A percentile compares a stretch with the other conserved stretches of the same genome.
These are phyloP conservation scores for Parnassius mnemosyne DNA, from an alignment of 2,888 invertebrate genomes.

Conservation along the genomic window DNA sequence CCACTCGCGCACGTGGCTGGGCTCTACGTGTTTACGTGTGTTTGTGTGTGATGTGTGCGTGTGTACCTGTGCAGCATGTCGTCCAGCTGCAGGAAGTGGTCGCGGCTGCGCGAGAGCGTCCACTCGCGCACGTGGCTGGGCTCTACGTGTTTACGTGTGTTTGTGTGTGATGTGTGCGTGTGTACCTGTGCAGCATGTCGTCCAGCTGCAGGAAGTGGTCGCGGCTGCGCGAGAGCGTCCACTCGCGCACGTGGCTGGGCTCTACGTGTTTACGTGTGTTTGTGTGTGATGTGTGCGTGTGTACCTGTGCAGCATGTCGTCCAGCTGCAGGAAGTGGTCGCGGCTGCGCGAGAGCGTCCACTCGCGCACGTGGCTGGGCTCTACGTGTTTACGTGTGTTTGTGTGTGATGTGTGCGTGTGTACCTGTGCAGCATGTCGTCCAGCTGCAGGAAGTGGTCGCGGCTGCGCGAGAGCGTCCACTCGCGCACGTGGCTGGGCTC, in stretches of 20 bases:
- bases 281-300: too few species aligned
- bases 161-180: too few species aligned
- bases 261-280: too few species aligned
- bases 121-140: constrained; percentile 84
- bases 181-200: constrained; percentile 91
- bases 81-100: constrained; percentile 94
- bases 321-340: constrained; percentile 93
- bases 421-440: constrained; percentile 95
- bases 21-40: too few species aligned
- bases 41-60: too few species aligned
- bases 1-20: constrained; percentile 85
- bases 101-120: constrained; percentile 91
- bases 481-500: constrained; percentile 80
- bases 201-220: constrained; percentile 94
- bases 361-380: constrained; percentile 79
- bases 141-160: too few species aligned
- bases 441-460: constrained; percentile 92
- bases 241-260: constrained; percentile 82
- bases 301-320: constrained; percentile 93
- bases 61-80: constrained; percentile 91
- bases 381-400: too few species aligned
- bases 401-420: too few species aligned
- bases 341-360: constrained; percentile 93
- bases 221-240: constrained; percentile 92
- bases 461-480: constrained; percentile 92